phyloP scores from a whole-genome alignment of 2,888 invertebrate genomes.

The Agonopterix heracliana region DNA sequence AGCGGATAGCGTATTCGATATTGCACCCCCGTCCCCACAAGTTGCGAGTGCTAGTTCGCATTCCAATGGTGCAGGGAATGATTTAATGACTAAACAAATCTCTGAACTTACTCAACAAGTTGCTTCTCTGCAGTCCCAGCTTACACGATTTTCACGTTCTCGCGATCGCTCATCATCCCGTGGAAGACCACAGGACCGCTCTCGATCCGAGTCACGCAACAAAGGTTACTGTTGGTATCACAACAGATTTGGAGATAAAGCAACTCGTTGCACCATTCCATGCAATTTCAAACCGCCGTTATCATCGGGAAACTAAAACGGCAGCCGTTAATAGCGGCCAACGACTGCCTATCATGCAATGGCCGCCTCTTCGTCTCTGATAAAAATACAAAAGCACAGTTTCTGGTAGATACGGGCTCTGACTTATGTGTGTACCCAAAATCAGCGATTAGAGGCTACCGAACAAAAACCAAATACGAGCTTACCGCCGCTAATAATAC shows the following conservation, averaged over 20 bases:
- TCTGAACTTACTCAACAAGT: neutral
- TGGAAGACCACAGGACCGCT: neutral
- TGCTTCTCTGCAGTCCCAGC: neutral
- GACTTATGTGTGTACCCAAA: too few relatives aligned
- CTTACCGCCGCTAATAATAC: conserved; percentile 3
- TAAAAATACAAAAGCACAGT: conserved; percentile 4
- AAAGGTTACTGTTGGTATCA: neutral
- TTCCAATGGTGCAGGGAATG: neutral
- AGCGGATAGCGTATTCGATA: conserved; percentile 1
- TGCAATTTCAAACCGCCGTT: neutral
- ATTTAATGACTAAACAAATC: neutral
- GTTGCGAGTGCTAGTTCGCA: neutral
- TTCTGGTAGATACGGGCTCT: too few relatives aligned
- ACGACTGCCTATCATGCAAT: conserved; percentile 10
- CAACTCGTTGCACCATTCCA: neutral
- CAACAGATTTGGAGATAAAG: neutral
- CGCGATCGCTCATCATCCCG: neutral
- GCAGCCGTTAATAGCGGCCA: conserved; percentile 14
- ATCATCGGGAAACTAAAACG: conserved; percentile 13
- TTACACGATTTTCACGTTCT: neutral
- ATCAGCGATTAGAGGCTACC: too few relatives aligned
- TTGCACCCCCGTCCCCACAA: neutral
- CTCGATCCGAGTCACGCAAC: neutral
- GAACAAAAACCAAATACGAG: too few relatives aligned
- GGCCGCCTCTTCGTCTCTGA: conserved; percentile 10